Evolutionary conservation across 2,113 vertebrate species (phyloP), one percentile per base, ranked within the genome.

Genomic region (Myrmecophaga tridactyla): DNA sequence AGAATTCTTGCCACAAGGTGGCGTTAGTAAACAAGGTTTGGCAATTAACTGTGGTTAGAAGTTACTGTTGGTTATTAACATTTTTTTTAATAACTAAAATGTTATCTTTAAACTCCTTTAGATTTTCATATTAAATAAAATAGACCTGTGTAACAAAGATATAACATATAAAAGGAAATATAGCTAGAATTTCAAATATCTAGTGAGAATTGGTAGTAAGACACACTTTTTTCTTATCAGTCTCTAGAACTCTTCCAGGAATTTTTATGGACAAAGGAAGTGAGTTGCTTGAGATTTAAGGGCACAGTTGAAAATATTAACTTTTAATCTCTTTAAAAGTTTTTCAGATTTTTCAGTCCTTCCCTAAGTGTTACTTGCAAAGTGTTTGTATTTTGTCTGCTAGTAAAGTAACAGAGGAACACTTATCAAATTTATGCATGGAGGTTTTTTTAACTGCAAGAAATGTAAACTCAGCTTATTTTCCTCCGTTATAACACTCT

Each of bases 121-220:
- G 36, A 83, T 91, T 90, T 90, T 60, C 48, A 36, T 85, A 46
- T 84, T 86, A 63, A 95, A 70, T 96, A 77, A 92, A 95, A 70
- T 73, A 41, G 21, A 72, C 86, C 12, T 43, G 18, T 58, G 27
- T 93, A 80, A 58, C 18, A 89, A 89, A 75, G 36, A 39, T 9
- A 85, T 60, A 84, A 75, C 31, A 14, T 82, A 39, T 62, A 76
- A 82, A 94, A 76, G 73, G 46, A 80, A 93, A 18, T 62, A 69
- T 46, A 67, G 6, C 29, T 90, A 53, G 7, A 76, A 87, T 95
- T 87, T 60, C 23, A 85, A 36, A 13, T 92, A 60, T 36, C 1
- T 94, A 46, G 4, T 90, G 34, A 85, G 75, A 92, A 85, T 41
- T 21, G 21, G 43, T 70, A 87, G 7, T 48, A 62, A 60, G 18